Evolutionary conservation across 2,888 invertebrate genomes (phyloP).

Genomic region (Pachliopta kotzebuea): DNA sequence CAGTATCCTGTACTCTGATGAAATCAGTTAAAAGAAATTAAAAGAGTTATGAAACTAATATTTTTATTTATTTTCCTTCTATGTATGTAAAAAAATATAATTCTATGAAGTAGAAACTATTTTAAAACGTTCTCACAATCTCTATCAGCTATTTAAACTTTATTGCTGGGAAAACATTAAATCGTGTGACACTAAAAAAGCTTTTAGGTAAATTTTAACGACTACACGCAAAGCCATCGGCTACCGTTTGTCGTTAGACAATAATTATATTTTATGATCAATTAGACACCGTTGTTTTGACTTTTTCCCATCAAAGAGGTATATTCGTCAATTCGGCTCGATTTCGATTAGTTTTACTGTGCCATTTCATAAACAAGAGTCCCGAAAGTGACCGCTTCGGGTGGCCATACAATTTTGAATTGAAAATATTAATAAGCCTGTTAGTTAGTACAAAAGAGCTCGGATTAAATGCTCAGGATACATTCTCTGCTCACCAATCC

Average conservation of each 20-base stretch:
- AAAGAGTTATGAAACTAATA: too few relatives aligned
- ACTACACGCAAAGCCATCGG: slow-evolving; percentile 37
- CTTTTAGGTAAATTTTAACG: slow-evolving; percentile 38
- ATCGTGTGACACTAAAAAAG: slow-evolving; percentile 33
- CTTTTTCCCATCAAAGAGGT: slow-evolving; percentile 47
- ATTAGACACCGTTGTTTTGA: slow-evolving; percentile 50
- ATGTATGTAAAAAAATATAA: background rate
- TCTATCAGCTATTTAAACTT: slow-evolving; percentile 16
- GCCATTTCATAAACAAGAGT: slow-evolving; percentile 45
- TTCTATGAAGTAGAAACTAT: background rate
- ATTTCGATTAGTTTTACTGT: slow-evolving; percentile 50
- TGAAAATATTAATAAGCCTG: too few relatives aligned
- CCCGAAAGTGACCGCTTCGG: slow-evolving; percentile 34
- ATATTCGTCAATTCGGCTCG: slow-evolving; percentile 47
- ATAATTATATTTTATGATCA: slow-evolving; percentile 53
- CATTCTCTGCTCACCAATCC: too few relatives aligned
- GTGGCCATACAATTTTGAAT: slow-evolving; percentile 16
- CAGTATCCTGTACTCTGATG: too few relatives aligned
- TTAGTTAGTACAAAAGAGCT: too few relatives aligned
- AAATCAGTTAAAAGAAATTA: too few relatives aligned
- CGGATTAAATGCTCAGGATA: too few relatives aligned
- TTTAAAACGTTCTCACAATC: slow-evolving; percentile 17
- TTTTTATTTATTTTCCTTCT: background rate
- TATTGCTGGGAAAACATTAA: slow-evolving; percentile 19
- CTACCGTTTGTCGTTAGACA: slow-evolving; percentile 49